Evolutionary conservation across 2,113 vertebrate genomes (phyloP).

Genomic region (Hassar affinis): DNA sequence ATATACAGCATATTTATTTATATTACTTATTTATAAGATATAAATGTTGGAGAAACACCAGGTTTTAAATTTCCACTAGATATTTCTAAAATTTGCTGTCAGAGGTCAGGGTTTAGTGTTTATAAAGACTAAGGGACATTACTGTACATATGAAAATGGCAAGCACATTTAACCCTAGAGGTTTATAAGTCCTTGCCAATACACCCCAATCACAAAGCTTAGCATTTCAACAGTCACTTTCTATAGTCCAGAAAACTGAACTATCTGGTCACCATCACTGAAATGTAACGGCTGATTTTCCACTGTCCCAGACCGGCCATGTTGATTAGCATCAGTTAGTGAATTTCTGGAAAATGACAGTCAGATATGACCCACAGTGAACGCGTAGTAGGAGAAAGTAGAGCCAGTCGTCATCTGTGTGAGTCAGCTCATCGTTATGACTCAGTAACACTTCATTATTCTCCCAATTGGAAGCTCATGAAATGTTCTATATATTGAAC

Average conservation of each 20-base stretch:
- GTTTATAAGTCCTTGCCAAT: not conserved
- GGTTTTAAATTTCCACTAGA: no score
- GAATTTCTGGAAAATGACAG: not conserved
- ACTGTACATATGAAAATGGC: no score
- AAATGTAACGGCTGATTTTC: not conserved
- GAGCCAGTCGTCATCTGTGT: conserved; percentile 1
- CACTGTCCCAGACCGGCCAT: not conserved
- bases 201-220: not conserved
- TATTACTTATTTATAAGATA: no score
- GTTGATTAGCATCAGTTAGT: conserved; percentile 4
- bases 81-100: not conserved
- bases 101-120: not conserved
- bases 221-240: not conserved
- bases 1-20: no score
- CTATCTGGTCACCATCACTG: not conserved
- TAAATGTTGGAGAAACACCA: no score
- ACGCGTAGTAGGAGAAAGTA: not conserved
- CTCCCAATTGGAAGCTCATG: not conserved
- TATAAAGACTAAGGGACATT: not conserved
- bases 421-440: conserved; percentile 27
- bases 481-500: not conserved
- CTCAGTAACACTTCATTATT: conserved; percentile 1
- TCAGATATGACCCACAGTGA: not conserved
- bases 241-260: not conserved
- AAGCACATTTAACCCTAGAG: not conserved